Evolutionary conservation across 2,797 vertebrate species (phyloP).

Genomic region (Nyctalus aviator): DNA sequence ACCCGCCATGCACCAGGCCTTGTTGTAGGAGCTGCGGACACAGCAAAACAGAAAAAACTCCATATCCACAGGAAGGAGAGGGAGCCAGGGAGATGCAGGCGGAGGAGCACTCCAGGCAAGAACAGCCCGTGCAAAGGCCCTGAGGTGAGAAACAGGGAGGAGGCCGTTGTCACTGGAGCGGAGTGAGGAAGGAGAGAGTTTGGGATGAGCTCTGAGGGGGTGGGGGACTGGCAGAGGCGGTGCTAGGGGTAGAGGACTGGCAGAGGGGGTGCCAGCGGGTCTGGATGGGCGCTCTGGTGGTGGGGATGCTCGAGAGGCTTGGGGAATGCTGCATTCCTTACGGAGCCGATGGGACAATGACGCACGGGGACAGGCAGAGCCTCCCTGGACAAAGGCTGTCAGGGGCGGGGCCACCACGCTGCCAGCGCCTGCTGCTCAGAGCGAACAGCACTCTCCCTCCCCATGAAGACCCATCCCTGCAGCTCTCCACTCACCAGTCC

Average conservation of each 20-base stretch:
- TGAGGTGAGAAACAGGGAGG: background rate
- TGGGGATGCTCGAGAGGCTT: background rate
- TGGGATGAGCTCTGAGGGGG: background rate
- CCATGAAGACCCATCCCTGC: background rate
- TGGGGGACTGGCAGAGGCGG: no score
- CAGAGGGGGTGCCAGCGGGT: background rate
- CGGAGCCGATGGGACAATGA: fast-evolving
- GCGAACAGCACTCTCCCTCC: background rate
- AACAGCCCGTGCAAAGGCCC: background rate
- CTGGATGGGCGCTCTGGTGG: fast-evolving
- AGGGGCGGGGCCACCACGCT: background rate
- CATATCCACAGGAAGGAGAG: background rate
- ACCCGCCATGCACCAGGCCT: no score
- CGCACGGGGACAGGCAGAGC: fast-evolving
- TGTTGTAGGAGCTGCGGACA: no score
- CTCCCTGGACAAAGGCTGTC: background rate
- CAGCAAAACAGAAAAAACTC: no score
- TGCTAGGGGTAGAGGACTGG: no score
- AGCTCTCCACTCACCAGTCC: conserved; percentile 19
- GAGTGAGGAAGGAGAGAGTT: no score
- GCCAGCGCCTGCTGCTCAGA: background rate
- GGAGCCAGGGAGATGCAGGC: fast-evolving
- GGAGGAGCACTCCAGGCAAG: background rate
- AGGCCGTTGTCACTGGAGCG: background rate
- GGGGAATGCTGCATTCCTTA: fast-evolving